Percentiles rank a stretch among this genome's conserved stretches.
These are phyloP conservation scores for Lucilia cuprina DNA, from an alignment of 1,140 invertebrate genomes.

Conservation along the genomic window DNA sequence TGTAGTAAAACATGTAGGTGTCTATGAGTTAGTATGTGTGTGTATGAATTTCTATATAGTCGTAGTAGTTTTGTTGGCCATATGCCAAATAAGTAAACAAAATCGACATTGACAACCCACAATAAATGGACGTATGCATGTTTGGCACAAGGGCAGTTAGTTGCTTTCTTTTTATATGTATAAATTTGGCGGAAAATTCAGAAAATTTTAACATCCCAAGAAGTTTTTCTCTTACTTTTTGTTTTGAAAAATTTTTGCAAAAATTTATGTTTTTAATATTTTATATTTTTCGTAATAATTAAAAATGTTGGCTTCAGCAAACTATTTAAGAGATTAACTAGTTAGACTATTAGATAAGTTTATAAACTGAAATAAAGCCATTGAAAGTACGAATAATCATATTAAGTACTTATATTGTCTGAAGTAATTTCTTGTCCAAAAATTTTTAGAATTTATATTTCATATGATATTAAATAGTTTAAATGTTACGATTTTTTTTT, in stretches of 20 bases:
- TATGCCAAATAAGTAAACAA: background rate
- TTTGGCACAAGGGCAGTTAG: background rate
- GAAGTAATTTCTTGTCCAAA: too few species aligned
- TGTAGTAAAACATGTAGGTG: background rate
- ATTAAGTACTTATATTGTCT: too few species aligned
- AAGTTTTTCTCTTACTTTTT: background rate
- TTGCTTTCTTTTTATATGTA: background rate
- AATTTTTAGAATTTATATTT: too few species aligned
- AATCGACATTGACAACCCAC: conserved; percentile 13
- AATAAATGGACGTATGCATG: conserved; percentile 13
- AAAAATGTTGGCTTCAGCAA: too few species aligned
- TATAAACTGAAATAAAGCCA: too few species aligned
- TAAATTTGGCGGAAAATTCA: conserved; percentile 5
- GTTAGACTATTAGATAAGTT: too few species aligned
- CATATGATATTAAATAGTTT: too few species aligned
- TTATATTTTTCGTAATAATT: background rate
- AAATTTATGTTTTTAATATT: background rate
- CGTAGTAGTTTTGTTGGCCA: background rate
- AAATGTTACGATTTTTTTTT: too few species aligned
- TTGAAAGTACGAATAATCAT: too few species aligned
- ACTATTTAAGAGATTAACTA: too few species aligned
- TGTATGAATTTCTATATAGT: background rate
- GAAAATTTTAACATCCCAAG: background rate
- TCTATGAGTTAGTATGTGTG: background rate
- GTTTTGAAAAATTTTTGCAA: background rate